phyloP scores from a whole-genome alignment of 2,888 invertebrate genomes.

The Thymelicus lineola region DNA sequence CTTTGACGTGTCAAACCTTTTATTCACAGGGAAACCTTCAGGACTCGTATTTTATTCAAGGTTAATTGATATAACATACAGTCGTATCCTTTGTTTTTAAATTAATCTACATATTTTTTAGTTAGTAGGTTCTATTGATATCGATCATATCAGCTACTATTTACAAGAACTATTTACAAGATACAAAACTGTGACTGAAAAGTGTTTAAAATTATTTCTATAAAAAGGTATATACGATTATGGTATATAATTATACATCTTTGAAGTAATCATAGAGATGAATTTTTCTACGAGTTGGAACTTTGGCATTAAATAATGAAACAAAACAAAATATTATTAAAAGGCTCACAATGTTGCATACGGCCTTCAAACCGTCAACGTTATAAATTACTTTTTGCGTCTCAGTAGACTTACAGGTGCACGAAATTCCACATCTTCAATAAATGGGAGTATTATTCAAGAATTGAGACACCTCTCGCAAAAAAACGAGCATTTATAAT shows the following conservation, averaged over 20 bases:
- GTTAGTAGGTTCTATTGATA: too few species aligned
- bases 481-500: slow-evolving; percentile 62
- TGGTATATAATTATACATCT: too few species aligned
- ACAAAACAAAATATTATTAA: background rate
- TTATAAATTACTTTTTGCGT: slow-evolving; percentile 33
- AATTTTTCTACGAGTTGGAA: background rate
- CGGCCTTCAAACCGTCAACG: slow-evolving; percentile 10
- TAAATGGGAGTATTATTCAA: slow-evolving; percentile 34
- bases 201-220: too few species aligned
- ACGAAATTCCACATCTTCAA: slow-evolving; percentile 33
- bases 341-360: background rate
- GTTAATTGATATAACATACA: too few species aligned
- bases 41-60: background rate
- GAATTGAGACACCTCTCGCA: slow-evolving; percentile 56
- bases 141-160: too few species aligned
- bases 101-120: too few species aligned
- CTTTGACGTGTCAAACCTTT: slow-evolving; percentile 57
- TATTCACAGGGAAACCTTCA: slow-evolving; percentile 40
- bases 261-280: too few species aligned
- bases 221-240: too few species aligned
- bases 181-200: too few species aligned
- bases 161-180: too few species aligned
- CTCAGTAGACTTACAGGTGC: slow-evolving; percentile 30
- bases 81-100: too few species aligned
- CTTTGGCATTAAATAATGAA: background rate